Evolutionary conservation across 37 sponge, comb jelly and placozoan genomes (phyloP).

Genomic region (Trichoplax adhaerens): DNA sequence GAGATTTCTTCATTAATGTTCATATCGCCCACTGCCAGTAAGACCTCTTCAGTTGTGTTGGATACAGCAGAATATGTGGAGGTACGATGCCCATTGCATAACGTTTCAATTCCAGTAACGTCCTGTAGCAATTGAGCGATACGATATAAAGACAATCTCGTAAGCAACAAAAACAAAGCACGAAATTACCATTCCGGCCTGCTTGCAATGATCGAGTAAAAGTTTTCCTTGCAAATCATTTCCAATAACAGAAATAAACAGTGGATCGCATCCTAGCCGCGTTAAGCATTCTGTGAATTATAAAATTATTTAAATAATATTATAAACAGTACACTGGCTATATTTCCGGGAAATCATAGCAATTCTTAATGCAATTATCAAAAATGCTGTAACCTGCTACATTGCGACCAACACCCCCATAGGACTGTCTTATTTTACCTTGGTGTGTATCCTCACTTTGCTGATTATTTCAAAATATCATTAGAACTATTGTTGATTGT

Average conservation of each 20-base stretch:
- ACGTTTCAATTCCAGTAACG: constrained; percentile 14
- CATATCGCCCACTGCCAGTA: constrained; percentile 63
- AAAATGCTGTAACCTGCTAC: too few relatives aligned
- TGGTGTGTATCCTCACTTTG: background rate
- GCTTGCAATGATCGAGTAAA: constrained; percentile 5
- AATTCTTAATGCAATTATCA: too few relatives aligned
- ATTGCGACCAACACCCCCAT: constrained; percentile 57
- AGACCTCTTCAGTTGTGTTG: constrained; percentile 43
- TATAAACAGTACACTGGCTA: too few relatives aligned
- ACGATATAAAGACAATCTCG: background rate
- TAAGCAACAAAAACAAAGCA: too few relatives aligned
- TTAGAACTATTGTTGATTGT: too few relatives aligned
- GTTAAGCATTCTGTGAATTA: constrained; percentile 54
- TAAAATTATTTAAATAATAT: background rate
- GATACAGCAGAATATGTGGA: constrained; percentile 61
- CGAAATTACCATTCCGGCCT: too few relatives aligned
- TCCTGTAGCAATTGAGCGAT: constrained; percentile 2
- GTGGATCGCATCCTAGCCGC: constrained; percentile 28
- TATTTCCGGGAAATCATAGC: too few relatives aligned
- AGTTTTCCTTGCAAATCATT: constrained; percentile 38
- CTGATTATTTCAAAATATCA: background rate
- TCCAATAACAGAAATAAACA: constrained; percentile 66
- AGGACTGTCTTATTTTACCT: constrained; percentile 28
- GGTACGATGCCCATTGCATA: constrained; percentile 13
- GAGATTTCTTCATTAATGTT: constrained; percentile 23